Base-by-base conservation (phyloP, 2,888 invertebrate genomes). In the Drosophila putrida region DNA sequence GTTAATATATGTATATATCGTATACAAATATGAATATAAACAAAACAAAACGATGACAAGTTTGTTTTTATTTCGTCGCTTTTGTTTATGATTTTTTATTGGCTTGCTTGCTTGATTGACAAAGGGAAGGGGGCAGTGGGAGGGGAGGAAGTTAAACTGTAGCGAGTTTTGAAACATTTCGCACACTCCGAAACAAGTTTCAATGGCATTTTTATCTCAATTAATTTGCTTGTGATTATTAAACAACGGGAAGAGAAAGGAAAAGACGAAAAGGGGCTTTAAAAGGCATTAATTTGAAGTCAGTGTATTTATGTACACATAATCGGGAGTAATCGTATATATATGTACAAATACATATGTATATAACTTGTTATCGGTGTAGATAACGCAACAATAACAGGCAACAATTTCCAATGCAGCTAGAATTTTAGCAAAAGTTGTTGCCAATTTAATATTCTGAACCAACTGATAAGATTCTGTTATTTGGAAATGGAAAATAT, bases 141-240 rank as follows among this genome's bases (percentile, higher is more conserved):
- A n/a, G 13, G 25, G 3, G 20, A 3, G 28, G 4, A 20, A 41
- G 25, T 31, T 20, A 31, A 67, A 36, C 43, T 39, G 31, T 11
- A 10, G 33, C 27, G 49, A 47, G 49, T 71, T 57, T 65, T 50
- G n/a, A 55, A 78, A 57, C 13, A 72, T 72, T 63, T 68, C 63
- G 73, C 57, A 77, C 63, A 64, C 31, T 68, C 41, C 39, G 46
- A 70, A 76, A 74, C 75, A 70, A 70, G 78, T 76, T 76, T 44
- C 55, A 46, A 47, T 67, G 44, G 11, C 63, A 44, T 38, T 38
- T 43, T 78, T 64, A 78, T 75, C 64, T 62, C 46, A 75, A 47
- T 50, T 58, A 61, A 78, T 63, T 73, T 73, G 62, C 39, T 58
- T 36, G 53, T 25, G 31, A 60, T 54, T 50, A 54, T 41, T 28